phyloP scores from a whole-genome alignment of 1,140 invertebrate species.

The Danaus melanippus region DNA sequence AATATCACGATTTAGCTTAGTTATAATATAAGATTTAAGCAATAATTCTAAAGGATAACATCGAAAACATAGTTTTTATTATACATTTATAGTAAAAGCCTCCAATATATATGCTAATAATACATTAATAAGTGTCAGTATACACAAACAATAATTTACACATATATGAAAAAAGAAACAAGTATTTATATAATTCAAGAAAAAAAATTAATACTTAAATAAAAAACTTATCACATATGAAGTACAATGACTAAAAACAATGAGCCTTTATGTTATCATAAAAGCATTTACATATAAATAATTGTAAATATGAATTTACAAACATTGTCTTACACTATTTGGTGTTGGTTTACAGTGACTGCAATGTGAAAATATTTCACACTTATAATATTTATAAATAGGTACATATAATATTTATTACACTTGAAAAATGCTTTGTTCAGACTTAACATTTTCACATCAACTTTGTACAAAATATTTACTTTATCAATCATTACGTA shows the following conservation, averaged over 20 bases:
- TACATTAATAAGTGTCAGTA: no score
- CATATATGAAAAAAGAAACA: no score
- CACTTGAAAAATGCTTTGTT: conserved; percentile 41
- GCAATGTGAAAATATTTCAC: conserved; percentile 33
- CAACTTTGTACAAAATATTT: conserved; percentile 58
- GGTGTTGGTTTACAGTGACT: conserved; percentile 64
- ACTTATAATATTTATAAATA: conserved; percentile 46
- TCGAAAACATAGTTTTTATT: conserved; percentile 43
- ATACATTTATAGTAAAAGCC: conserved; percentile 13
- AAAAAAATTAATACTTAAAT: conserved; percentile 7
- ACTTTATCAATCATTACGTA: conserved; percentile 30
- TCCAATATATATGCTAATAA: not conserved
- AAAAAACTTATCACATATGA: not conserved
- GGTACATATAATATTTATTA: conserved; percentile 34
- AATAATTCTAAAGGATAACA: conserved; percentile 57
- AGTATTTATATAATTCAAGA: not conserved
- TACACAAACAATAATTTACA: conserved; percentile 1
- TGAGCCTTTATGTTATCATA: conserved; percentile 15
- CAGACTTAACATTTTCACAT: conserved; percentile 60
- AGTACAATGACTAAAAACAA: conserved; percentile 9
- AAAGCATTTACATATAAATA: no score
- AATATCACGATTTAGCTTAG: conserved; percentile 72
- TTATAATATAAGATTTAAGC: conserved; percentile 60
- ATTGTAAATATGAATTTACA: conserved; percentile 34
- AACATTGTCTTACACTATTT: conserved; percentile 51